These are phyloP conservation scores for Brenthis hecate DNA, from an alignment of 2,888 invertebrate genomes.

Conservation along the genomic window DNA sequence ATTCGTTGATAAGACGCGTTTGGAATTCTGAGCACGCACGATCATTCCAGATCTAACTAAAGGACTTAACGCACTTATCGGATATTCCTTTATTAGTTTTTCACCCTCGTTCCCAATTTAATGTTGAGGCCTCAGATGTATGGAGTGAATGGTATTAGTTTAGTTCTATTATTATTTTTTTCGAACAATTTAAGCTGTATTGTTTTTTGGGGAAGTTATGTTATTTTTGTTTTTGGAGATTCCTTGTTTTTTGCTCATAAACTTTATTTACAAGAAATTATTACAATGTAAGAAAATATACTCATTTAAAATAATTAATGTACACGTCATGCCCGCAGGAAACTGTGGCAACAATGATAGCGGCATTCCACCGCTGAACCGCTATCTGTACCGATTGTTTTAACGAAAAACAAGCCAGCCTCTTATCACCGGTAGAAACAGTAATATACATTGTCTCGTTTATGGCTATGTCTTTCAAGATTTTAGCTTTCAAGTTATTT, in stretches of 20 bases:
- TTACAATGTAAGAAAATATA: too few species aligned
- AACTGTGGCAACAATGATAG: too few species aligned
- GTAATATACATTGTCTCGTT: too few species aligned
- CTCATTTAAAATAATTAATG: too few species aligned
- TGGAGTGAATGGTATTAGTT: constrained; percentile 25
- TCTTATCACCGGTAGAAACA: too few species aligned
- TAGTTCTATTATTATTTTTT: constrained; percentile 18
- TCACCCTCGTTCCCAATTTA: constrained; percentile 28
- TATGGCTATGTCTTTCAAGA: too few species aligned
- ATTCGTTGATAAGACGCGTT: constrained; percentile 40
- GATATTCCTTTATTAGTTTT: constrained; percentile 35
- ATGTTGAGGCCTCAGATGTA: constrained; percentile 29
- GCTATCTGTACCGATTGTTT: too few species aligned
- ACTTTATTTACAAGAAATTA: too few species aligned
- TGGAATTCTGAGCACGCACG: constrained; percentile 42
- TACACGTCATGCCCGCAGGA: too few species aligned
- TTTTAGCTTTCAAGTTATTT: too few species aligned
- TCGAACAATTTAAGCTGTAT: constrained; percentile 1
- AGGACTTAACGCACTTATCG: constrained; percentile 39
- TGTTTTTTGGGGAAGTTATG: background rate
- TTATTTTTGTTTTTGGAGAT: constrained; percentile 1
- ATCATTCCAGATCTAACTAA: constrained; percentile 38
- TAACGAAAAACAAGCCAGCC: too few species aligned
- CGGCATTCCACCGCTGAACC: too few species aligned
- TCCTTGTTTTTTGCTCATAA: background rate